Conservation (phyloP, 2,113 vertebrate species). For the Cyphomyrus plagiostoma region DNA sequence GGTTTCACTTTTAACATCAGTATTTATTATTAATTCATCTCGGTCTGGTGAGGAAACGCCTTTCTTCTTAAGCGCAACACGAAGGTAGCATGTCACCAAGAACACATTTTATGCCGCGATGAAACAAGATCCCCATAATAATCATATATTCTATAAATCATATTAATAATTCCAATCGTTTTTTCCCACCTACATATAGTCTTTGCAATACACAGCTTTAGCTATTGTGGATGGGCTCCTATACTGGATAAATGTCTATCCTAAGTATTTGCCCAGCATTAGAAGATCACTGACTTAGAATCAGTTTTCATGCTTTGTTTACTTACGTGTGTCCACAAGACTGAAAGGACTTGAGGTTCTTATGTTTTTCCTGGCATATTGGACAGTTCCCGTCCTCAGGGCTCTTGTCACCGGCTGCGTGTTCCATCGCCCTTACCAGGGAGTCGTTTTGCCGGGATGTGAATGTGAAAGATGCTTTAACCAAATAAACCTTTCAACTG, state of each 20-base stretch:
- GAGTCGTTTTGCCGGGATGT: not conserved
- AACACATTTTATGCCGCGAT: not conserved
- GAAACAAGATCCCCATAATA: not conserved
- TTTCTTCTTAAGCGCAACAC: not conserved
- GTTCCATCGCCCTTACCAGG: not conserved
- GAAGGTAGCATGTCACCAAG: not conserved
- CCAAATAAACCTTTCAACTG: not conserved
- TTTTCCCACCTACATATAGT: not conserved
- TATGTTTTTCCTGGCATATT: not conserved
- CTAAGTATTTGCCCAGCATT: not conserved
- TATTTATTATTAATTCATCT: not conserved
- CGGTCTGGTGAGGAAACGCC: not conserved
- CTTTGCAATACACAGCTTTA: not conserved
- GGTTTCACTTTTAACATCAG: not conserved
- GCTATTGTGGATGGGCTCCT: not conserved
- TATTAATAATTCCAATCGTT: not conserved
- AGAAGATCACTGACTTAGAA: not conserved
- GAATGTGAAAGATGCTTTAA: not conserved
- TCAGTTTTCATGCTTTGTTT: not conserved
- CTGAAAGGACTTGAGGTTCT: not conserved
- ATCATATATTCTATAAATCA: not conserved
- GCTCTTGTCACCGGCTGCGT: not conserved
- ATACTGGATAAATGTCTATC: not conserved
- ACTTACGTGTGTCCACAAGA: not conserved
- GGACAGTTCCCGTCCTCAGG: not conserved